Evolutionary conservation across 2,797 vertebrate species (phyloP), one percentile per base, ranked within the genome.

Genomic region (Perodicticus potto): DNA sequence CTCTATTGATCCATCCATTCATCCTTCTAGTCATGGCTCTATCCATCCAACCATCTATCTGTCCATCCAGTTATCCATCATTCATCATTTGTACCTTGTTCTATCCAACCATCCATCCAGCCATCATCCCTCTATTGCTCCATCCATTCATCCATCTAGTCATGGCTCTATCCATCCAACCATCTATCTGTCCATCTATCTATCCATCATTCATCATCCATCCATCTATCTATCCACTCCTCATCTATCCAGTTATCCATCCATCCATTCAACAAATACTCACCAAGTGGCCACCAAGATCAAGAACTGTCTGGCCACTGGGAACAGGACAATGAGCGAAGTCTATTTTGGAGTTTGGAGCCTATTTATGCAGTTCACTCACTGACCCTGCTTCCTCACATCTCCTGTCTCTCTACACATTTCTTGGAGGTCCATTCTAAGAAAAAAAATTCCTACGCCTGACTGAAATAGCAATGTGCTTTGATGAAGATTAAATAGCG

Each of bases 341-440:
- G 70, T 37, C 3, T 40, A 20, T 32, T 91, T 43, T 65, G 29
- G 78, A 92, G 5, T 32, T 6, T 40, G 57, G 20, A 86, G n/a
- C 27, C 69, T 89, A n/a, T 32, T 76, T 89, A 55, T 63, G 65
- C 49, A 89, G 29, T 76, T 49, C 32, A 55, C 4, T 5, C 65
- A 25, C 55, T 69, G 65, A 9, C 1, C 8, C 45, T 61, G 57
- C 34, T 89, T 74, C 45, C 37, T 65, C 29, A 72, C 40, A 32
- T 43, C 77, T 86, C 29, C 63, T 80, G 72, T 81, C 72, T 92
- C 49, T 77, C 4, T 63, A 77, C 4, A 29, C 12, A 65, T 74
- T 84, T 94, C 65, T 81, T 94, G 45, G 37, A 81, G 29, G 76
- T 76, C 57, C 81, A 69, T n/a, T 43, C 73, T 23, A 91, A 67